These are phyloP conservation scores for Drosophila littoralis DNA, from an alignment of 1,140 invertebrate species.

Conservation along the genomic window DNA sequence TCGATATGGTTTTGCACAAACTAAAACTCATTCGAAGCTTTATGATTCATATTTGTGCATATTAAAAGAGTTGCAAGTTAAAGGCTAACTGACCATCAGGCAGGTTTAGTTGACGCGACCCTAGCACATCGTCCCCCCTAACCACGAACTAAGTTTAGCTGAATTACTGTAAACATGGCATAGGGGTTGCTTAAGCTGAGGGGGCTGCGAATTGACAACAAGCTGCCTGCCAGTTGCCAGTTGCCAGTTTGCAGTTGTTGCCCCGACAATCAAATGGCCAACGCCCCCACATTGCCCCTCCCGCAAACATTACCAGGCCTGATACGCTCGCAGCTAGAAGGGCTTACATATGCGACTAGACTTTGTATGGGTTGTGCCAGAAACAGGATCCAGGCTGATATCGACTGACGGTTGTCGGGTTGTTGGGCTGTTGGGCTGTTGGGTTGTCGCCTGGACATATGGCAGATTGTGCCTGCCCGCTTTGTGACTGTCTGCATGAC, in stretches of 20 bases:
- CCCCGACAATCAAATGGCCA: conserved; percentile 72
- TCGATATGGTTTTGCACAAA: no score
- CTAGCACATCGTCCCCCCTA: not conserved
- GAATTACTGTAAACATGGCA: conserved; percentile 33
- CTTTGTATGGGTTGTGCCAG: conserved; percentile 69
- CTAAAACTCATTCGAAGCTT: no score
- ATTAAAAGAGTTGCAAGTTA: no score
- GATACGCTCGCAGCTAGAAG: conserved; percentile 7
- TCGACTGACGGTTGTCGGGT: conserved; percentile 4
- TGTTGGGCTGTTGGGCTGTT: conserved; percentile 6
- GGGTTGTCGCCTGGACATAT: conserved; percentile 52
- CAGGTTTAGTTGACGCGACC: not conserved
- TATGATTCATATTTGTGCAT: no score
- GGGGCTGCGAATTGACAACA: conserved; percentile 32
- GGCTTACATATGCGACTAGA: conserved; percentile 40
- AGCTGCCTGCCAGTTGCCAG: conserved; percentile 22
- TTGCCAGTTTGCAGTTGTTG: conserved; percentile 20
- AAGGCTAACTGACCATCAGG: no score
- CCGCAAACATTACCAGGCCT: not conserved
- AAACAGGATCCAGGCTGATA: conserved; percentile 13
- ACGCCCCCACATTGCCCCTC: conserved; percentile 8
- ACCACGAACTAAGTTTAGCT: conserved; percentile 4
- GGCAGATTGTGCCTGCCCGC: conserved; percentile 36
- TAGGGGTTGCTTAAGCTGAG: conserved; percentile 36
- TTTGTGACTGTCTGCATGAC: conserved; percentile 8